Evolutionary conservation across 2,797 vertebrate species (phyloP).

Genomic region (Heterohyrax brucei): DNA sequence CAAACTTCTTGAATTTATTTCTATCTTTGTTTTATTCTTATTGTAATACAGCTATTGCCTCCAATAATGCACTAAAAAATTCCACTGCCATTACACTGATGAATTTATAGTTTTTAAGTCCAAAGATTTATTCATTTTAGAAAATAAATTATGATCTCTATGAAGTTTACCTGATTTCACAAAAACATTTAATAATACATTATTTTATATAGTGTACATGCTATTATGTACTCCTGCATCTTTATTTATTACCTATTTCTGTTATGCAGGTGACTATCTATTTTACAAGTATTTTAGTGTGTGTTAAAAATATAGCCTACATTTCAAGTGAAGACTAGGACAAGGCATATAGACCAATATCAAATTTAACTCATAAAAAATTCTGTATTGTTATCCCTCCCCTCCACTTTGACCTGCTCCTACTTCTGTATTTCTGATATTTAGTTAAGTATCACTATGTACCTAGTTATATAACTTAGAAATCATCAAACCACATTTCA

Average conservation of each 20-base stretch:
- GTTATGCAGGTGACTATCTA: background rate
- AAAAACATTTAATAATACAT: background rate
- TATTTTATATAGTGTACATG: background rate
- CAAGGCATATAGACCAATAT: background rate
- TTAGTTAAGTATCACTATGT: background rate
- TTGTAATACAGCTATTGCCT: background rate
- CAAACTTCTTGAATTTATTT: constrained; percentile 17
- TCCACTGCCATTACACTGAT: no score
- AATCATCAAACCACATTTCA: background rate
- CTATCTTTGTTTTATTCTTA: background rate
- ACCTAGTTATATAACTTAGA: background rate
- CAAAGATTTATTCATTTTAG: background rate
- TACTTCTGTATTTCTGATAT: background rate
- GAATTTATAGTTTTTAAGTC: background rate
- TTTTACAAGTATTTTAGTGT: background rate
- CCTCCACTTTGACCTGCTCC: background rate
- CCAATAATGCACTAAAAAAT: background rate
- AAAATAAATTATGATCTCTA: background rate
- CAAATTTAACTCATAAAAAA: background rate
- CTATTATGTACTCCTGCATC: background rate
- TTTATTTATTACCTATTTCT: background rate
- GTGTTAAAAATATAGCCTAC: background rate
- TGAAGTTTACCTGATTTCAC: background rate
- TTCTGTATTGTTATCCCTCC: background rate
- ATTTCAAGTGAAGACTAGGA: constrained; percentile 33